phyloP scores from a whole-genome alignment of 2,888 invertebrate species.

The Tipula unca region DNA sequence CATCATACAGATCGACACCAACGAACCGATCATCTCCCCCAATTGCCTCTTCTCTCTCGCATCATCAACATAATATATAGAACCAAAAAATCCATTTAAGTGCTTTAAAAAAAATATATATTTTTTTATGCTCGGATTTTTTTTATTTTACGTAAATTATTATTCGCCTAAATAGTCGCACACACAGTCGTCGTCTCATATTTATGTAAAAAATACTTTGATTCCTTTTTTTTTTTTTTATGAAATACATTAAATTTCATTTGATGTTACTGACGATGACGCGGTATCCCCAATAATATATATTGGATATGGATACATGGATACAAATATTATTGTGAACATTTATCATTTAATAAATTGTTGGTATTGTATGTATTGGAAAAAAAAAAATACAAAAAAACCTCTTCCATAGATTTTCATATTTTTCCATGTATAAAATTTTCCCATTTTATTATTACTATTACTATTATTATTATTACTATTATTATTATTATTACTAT shows the following conservation, averaged over 20 bases:
- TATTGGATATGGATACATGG: neutral
- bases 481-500: neutral
- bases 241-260: neutral
- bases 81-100: too few species aligned
- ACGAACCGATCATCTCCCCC: too few species aligned
- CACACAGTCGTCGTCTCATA: too few species aligned
- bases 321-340: neutral
- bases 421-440: neutral
- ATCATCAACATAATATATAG: too few species aligned
- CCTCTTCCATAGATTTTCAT: neutral
- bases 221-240: neutral
- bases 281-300: neutral
- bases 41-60: too few species aligned
- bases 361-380: neutral
- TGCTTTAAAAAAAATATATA: too few species aligned
- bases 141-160: too few species aligned
- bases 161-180: too few species aligned
- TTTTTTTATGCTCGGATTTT: too few species aligned
- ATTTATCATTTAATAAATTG: neutral
- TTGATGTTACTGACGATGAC: neutral
- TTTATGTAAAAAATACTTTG: neutral
- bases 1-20: too few species aligned
- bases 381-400: neutral
- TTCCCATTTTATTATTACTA: neutral
- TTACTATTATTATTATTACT: neutral